phyloP scores from a whole-genome alignment of 2,888 invertebrate genomes.

The Cantharis lateralis region DNA sequence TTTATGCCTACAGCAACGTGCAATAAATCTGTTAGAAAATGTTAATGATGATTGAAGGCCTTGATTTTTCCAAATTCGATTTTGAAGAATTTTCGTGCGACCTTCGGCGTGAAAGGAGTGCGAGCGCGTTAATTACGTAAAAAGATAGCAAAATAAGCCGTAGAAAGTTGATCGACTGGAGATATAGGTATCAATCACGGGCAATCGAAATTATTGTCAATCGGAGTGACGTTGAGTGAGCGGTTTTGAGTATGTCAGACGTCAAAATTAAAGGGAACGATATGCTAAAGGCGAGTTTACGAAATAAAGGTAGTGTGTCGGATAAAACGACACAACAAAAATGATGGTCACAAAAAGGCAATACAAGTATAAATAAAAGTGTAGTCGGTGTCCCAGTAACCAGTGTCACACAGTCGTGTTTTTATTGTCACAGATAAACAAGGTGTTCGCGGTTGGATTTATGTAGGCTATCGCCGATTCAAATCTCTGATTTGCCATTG shows the following conservation, averaged over 20 bases:
- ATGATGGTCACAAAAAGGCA: conserved; percentile 24
- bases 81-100: background rate
- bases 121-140: background rate
- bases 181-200: background rate
- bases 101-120: background rate
- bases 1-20: background rate
- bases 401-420: conserved; percentile 45
- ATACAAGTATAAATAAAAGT: conserved; percentile 31
- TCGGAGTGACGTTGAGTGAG: background rate
- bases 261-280: background rate
- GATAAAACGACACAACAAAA: conserved; percentile 36
- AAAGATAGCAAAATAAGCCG: background rate
- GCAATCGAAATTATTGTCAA: background rate
- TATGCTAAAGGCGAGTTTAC: background rate
- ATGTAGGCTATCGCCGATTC: conserved; percentile 55
- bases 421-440: conserved; percentile 50
- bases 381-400: conserved; percentile 40
- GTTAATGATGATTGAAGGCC: background rate
- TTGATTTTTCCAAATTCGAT: background rate
- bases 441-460: conserved; percentile 55
- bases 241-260: background rate
- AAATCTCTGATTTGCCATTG: conserved; percentile 56
- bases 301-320: conserved; percentile 5
- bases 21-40: background rate
- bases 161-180: background rate